phyloP scores from a whole-genome alignment of 1,140 invertebrate genomes.

The Pseudobourletiella spinata region DNA sequence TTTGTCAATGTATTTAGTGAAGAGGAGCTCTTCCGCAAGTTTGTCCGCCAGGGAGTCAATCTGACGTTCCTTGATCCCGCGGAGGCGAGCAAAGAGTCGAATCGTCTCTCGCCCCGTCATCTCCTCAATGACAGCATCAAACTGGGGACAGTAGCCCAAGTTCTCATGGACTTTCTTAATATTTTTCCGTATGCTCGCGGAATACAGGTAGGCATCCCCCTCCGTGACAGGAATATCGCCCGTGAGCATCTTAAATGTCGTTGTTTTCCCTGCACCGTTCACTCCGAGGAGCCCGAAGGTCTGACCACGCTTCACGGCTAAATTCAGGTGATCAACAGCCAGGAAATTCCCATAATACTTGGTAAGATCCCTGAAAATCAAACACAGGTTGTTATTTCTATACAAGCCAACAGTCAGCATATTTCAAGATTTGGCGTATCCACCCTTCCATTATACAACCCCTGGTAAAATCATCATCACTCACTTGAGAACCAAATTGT shows the following conservation, averaged over 20 bases:
- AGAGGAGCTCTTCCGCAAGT: constrained; percentile 39
- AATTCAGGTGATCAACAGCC: constrained; percentile 63
- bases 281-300: constrained; percentile 60
- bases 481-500: constrained; percentile 40
- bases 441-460: neutral
- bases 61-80: constrained; percentile 52
- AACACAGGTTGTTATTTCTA: no score
- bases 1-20: constrained; percentile 44
- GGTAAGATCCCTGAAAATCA: constrained; percentile 46
- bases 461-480: constrained; percentile 6
- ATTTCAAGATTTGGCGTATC: no score
- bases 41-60: constrained; percentile 40
- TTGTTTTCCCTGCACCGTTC: constrained; percentile 71
- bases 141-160: constrained; percentile 49
- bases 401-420: no score
- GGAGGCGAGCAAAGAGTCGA: constrained; percentile 59
- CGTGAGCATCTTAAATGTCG: constrained; percentile 81
- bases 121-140: constrained; percentile 70
- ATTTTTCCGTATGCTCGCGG: constrained; percentile 43
- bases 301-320: constrained; percentile 45
- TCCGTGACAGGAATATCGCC: constrained; percentile 58
- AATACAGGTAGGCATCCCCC: constrained; percentile 52
- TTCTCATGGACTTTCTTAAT: constrained; percentile 45
- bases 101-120: constrained; percentile 72
- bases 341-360: constrained; percentile 60